phyloP scores from a whole-genome alignment of 2,888 invertebrate species.

The Drosophila quasianomalipes region DNA sequence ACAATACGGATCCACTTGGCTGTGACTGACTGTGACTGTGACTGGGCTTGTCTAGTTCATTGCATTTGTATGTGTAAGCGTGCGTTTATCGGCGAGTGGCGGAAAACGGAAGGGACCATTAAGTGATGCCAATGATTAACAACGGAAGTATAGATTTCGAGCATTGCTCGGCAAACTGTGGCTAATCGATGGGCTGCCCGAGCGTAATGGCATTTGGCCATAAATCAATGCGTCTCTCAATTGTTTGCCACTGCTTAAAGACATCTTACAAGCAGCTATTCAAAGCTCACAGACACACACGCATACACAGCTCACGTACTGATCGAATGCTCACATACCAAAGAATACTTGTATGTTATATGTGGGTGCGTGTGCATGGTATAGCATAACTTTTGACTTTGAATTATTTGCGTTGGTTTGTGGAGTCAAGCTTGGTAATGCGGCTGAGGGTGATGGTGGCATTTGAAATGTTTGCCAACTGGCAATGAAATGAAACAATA shows the following conservation, averaged over 20 bases:
- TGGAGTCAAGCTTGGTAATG: not conserved
- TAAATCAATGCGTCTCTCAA: constrained; percentile 68
- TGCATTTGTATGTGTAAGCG: constrained; percentile 32
- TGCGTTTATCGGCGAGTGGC: constrained; percentile 24
- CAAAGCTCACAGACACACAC: not conserved
- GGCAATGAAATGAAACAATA: constrained; percentile 74
- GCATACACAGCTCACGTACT: not conserved
- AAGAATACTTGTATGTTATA: not conserved
- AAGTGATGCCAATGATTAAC: constrained; percentile 85
- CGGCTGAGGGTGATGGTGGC: not conserved
- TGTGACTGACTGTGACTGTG: not conserved
- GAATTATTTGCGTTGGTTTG: constrained; percentile 28
- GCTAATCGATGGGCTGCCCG: constrained; percentile 76
- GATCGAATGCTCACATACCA: constrained; percentile 28
- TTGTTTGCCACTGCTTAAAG: constrained; percentile 40
- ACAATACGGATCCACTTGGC: constrained; percentile 54
- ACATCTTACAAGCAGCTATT: constrained; percentile 4
- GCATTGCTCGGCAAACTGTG: constrained; percentile 47
- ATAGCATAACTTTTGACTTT: constrained; percentile 37
- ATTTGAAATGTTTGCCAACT: constrained; percentile 60
- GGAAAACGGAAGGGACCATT: constrained; percentile 83
- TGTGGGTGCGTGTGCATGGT: not conserved
- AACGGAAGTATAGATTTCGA: constrained; percentile 84
- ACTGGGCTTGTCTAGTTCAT: constrained; percentile 53
- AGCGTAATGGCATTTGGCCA: constrained; percentile 73